These are phyloP conservation scores for Mythimna loreyi DNA, from an alignment of 2,888 invertebrate species.

Conservation along the genomic window DNA sequence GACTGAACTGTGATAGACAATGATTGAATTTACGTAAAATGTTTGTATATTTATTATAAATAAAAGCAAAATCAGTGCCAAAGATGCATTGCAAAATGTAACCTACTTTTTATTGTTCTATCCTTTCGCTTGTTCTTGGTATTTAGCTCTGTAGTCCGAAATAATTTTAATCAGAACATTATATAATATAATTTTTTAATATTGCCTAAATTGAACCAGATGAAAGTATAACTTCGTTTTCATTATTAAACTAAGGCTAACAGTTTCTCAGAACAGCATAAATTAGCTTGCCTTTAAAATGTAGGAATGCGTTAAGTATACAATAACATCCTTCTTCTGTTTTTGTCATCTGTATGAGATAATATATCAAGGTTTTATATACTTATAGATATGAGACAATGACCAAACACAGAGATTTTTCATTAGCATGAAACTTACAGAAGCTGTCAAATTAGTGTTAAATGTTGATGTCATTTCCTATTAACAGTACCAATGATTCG, in stretches of 20 bases:
- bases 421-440: conserved; percentile 72
- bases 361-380: conserved; percentile 53
- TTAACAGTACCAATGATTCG: conserved; percentile 64
- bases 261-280: neutral
- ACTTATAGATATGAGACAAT: conserved; percentile 48
- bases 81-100: conserved; percentile 86
- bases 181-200: neutral
- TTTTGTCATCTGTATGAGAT: conserved; percentile 30
- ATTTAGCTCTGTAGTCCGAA: neutral
- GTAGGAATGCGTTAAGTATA: conserved; percentile 23
- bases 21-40: conserved; percentile 77
- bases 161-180: neutral
- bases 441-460: conserved; percentile 72
- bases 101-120: conserved; percentile 35
- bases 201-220: neutral
- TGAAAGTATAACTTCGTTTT: neutral
- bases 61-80: conserved; percentile 89
- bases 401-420: conserved; percentile 65
- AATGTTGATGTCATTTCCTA: conserved; percentile 81
- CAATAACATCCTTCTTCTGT: conserved; percentile 49
- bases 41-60: conserved; percentile 81
- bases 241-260: neutral
- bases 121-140: neutral
- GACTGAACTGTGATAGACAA: conserved; percentile 90
- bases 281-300: neutral